These are phyloP conservation scores for Aspiorhynchus laticeps DNA, from an alignment of 2,113 vertebrate species.

Conservation along the genomic window DNA sequence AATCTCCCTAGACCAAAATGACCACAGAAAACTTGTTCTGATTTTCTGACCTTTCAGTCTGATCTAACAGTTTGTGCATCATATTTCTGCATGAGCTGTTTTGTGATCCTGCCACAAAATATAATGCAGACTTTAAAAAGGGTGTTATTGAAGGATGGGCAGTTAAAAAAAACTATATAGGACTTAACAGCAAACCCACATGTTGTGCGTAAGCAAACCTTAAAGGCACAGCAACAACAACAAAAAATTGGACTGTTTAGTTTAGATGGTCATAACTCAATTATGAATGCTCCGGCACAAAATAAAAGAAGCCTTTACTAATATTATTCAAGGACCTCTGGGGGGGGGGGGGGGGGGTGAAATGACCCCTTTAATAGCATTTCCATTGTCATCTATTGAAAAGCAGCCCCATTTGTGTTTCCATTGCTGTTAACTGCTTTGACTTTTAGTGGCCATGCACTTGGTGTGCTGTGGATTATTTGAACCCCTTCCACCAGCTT, in stretches of 20 bases:
- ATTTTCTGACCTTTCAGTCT: neutral
- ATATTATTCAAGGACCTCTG: neutral
- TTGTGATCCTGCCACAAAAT: neutral
- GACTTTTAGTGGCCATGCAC: conserved; percentile 13
- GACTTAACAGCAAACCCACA: neutral
- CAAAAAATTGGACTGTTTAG: neutral
- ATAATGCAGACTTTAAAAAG: neutral
- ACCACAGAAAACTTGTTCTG: neutral
- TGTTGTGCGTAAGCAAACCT: neutral
- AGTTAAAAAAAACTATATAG: neutral
- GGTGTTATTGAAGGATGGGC: neutral
- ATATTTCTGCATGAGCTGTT: neutral
- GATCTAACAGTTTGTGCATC: neutral
- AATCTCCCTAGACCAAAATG: neutral
- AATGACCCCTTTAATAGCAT: neutral
- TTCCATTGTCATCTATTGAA: neutral
- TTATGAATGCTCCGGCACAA: neutral
- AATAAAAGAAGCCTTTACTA: neutral
- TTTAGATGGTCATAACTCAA: neutral
- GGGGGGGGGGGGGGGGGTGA: no score
- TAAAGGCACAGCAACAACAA: neutral
- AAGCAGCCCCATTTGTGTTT: conserved; percentile 13
- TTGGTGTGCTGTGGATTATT: conserved; percentile 21
- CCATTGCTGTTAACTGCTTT: neutral
- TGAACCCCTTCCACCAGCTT: conserved; percentile 34